These are phyloP conservation scores for Periparus ater DNA, from an alignment of 2,797 vertebrate genomes.

Conservation along the genomic window DNA sequence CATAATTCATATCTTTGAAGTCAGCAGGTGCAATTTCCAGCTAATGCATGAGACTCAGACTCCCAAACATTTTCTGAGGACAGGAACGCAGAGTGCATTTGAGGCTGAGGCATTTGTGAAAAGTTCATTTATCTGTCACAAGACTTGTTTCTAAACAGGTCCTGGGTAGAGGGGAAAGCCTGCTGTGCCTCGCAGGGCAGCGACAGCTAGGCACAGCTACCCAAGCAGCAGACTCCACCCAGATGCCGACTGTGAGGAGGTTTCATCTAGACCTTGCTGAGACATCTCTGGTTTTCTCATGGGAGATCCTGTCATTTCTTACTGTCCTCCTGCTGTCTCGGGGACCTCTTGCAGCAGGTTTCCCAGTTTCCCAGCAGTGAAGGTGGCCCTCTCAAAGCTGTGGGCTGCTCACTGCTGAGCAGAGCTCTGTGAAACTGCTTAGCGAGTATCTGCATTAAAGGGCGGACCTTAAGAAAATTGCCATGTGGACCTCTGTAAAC, in stretches of 20 bases:
- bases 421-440: not conserved
- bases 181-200: rapidly evolving
- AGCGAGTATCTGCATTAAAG: not conserved
- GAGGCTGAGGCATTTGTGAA: not conserved
- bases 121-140: not conserved
- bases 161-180: not conserved
- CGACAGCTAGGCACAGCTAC: not conserved
- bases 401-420: not conserved
- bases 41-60: not conserved
- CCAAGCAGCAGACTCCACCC: not conserved
- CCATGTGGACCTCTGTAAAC: not conserved
- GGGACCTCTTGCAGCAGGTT: not conserved
- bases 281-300: not conserved
- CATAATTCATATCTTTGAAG: not conserved
- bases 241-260: not conserved
- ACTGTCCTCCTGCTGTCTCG: rapidly evolving
- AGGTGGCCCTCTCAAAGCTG: not conserved
- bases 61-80: not conserved
- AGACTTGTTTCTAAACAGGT: not conserved
- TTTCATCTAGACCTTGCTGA: not conserved
- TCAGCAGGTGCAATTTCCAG: not conserved
- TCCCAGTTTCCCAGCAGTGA: not conserved
- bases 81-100: not conserved
- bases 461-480: not conserved
- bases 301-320: not conserved